Percentiles rank a stretch among this genome's conserved stretches.
phyloP scores from a whole-genome alignment of 2,797 vertebrate genomes.

The Miichthys miiuy region DNA sequence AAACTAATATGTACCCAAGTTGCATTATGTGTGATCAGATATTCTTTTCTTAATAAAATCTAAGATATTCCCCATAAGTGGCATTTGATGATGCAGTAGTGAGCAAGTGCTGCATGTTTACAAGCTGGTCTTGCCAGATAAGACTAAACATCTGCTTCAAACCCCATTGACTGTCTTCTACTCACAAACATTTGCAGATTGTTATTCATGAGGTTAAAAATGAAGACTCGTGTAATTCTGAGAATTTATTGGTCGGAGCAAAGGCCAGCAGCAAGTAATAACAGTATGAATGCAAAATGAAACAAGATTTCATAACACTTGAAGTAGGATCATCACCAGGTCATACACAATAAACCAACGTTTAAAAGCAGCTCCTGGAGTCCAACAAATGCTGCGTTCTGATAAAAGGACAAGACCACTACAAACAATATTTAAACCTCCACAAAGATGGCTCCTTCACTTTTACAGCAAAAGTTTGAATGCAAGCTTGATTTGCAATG shows the following conservation, averaged over 20 bases:
- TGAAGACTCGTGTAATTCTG: background rate
- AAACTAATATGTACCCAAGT: slow-evolving; percentile 20
- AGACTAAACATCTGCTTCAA: background rate
- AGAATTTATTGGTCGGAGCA: slow-evolving; percentile 69
- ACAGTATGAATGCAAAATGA: slow-evolving; percentile 36
- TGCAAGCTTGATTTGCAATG: slow-evolving; percentile 32
- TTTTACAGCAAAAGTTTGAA: slow-evolving; percentile 25
- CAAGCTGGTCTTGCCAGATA: background rate
- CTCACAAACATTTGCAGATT: background rate
- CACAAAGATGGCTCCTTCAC: background rate
- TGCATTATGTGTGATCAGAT: background rate
- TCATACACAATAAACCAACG: slow-evolving; percentile 40
- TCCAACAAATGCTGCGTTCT: slow-evolving; percentile 19
- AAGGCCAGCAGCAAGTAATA: slow-evolving; percentile 56
- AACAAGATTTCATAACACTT: slow-evolving; percentile 34
- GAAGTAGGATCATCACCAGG: slow-evolving; percentile 17
- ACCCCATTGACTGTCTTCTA: background rate
- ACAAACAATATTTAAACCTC: background rate
- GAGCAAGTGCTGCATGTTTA: background rate
- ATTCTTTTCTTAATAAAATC: background rate
- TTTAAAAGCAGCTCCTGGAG: slow-evolving; percentile 33
- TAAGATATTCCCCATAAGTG: background rate
- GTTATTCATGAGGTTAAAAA: background rate
- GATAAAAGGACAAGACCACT: background rate
- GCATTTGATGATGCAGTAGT: background rate